Evolutionary conservation across 2,797 vertebrate genomes (phyloP).

Genomic region (Esox masquinongy): DNA sequence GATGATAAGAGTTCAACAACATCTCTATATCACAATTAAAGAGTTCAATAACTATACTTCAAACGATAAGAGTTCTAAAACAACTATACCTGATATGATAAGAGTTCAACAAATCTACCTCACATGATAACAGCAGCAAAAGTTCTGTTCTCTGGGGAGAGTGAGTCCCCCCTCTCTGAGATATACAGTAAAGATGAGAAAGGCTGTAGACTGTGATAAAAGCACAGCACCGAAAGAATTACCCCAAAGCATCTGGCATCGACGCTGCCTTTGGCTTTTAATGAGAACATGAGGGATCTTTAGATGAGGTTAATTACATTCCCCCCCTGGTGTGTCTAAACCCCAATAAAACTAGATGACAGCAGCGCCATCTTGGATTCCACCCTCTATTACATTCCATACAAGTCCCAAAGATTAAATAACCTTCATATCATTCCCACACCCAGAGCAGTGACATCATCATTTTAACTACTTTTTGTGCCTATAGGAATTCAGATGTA

Average conservation of each 20-base stretch:
- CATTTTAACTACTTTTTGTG: background rate
- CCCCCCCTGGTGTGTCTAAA: background rate
- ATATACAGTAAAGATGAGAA: conserved; percentile 6
- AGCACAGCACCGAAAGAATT: background rate
- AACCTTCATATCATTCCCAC: background rate
- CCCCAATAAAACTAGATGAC: background rate
- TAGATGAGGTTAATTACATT: background rate
- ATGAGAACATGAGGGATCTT: conserved; percentile 12
- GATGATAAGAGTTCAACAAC: too few species aligned
- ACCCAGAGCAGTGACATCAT: background rate
- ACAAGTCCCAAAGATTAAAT: background rate
- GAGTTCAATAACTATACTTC: background rate
- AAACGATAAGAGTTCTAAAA: background rate
- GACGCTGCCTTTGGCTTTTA: conserved; percentile 5
- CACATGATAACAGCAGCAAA: background rate
- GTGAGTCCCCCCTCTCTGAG: background rate
- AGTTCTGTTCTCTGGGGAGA: background rate
- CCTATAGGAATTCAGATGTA: background rate
- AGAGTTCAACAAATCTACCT: conserved; percentile 13
- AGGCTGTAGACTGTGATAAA: background rate
- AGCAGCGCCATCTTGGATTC: background rate
- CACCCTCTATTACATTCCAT: background rate
- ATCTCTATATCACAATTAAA: too few species aligned
- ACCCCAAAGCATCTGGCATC: background rate
- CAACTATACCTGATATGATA: conserved; percentile 11